Base-by-base conservation (phyloP, 2,797 vertebrate genomes). In the Sebastes miniatus region DNA sequence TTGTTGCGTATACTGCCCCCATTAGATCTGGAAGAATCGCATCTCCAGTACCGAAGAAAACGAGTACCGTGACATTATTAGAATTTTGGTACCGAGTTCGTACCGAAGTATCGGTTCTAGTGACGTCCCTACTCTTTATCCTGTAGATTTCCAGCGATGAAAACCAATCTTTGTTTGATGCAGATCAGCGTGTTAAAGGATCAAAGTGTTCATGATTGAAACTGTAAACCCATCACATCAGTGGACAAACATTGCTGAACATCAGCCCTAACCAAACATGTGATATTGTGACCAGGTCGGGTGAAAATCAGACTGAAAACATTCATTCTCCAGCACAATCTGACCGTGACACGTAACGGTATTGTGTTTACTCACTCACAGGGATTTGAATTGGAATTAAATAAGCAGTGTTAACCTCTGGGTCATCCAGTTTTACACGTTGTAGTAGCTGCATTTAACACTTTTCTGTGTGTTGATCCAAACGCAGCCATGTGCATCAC, bases 401-500 rank as follows among this genome's bases (percentile, higher is more conserved):
- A 71, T 34, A 65, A 39, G 16, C 18, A 34, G 61, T 24, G 20
- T 64, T 73, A 73, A 81, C 76, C 76, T 80, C 59, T 11, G 18
- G 73, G 70, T 75, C 65, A 29, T 62, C 13, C 34, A 34, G 34
- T 77, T 66, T 77, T 76, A 74, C 50, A 61, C 8, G 9, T 1
- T 59, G 39, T 4, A 61, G 79, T 2, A 27, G 62, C 62, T 70
- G n/a, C 12, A 6, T 65, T 79, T 47, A 25, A 57, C 64, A 9
- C 43, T 61, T 76, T 61, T 31, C 58, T 66, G 43, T 3, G 1
- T 62, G 73, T n/a, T 62, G 43, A 80, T 80, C 65, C 52, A 25
- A 80, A 78, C 8, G 12, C 31, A 63, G 12, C 4, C 58, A 3
- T 54, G 71, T 56, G 58, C 5, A 64, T 80, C 69, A 27, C 50